Evolutionary conservation across 35 echinoderm and acorn worm genomes (phyloP).

Genomic region (Hemicentrotus pulcherrimus): DNA sequence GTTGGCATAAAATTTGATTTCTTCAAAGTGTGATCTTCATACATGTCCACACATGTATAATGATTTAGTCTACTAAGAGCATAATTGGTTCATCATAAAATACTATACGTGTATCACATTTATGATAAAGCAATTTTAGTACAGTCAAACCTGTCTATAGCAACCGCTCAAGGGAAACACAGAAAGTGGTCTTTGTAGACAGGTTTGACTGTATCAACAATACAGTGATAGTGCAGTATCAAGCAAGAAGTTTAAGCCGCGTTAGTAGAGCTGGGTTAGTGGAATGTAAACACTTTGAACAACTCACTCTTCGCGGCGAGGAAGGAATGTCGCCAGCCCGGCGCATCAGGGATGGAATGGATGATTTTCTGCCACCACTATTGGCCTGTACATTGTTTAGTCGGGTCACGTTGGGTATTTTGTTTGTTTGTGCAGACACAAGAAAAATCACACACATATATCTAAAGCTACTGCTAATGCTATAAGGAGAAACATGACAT

Average conservation of each 20-base stretch:
- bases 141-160: no score
- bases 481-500: neutral
- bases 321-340: neutral
- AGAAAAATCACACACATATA: conserved; percentile 48
- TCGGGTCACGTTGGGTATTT: neutral
- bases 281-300: conserved; percentile 3
- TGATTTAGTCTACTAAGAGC: no score
- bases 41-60: no score
- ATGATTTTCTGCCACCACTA: conserved; percentile 20
- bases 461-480: conserved; percentile 19
- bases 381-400: conserved; percentile 24
- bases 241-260: neutral
- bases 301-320: conserved; percentile 37
- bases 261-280: neutral
- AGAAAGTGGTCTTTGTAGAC: no score
- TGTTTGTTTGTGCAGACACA: conserved; percentile 34
- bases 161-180: no score
- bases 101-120: no score
- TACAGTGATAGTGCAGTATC: no score
- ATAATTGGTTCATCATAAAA: no score
- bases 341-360: neutral
- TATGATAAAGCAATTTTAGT: no score
- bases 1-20: no score
- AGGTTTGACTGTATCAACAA: no score
- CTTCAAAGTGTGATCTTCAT: no score